These are phyloP conservation scores for Xerus inauris DNA, from an alignment of 2,113 vertebrate genomes.

Conservation along the genomic window DNA sequence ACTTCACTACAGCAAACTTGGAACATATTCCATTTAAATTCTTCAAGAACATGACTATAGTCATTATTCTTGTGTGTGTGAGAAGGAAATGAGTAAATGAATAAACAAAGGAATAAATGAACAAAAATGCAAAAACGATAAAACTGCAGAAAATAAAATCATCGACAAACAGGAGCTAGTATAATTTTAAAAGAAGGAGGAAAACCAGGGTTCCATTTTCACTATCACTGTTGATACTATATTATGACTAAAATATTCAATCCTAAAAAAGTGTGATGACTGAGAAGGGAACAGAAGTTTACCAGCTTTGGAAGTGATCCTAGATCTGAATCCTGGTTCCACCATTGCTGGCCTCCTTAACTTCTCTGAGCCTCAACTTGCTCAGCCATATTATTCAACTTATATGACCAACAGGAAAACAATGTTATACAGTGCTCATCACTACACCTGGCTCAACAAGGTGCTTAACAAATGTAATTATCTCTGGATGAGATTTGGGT, in stretches of 20 bases:
- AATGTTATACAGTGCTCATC: neutral
- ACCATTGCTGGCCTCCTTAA: neutral
- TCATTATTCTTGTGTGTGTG: neutral
- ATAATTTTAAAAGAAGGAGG: neutral
- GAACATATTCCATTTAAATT: constrained; percentile 18
- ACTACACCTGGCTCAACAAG: too few species aligned
- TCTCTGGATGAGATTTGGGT: neutral
- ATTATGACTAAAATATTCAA: neutral
- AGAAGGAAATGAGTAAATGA: neutral
- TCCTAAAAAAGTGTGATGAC: neutral
- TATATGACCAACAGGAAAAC: neutral
- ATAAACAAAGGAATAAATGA: neutral
- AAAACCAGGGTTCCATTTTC: neutral
- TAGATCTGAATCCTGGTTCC: neutral
- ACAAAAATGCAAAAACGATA: neutral
- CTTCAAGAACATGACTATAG: neutral
- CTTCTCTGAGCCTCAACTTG: neutral
- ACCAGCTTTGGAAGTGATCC: neutral
- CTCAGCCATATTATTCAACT: neutral
- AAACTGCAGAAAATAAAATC: neutral
- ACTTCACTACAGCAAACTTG: neutral
- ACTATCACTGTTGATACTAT: neutral
- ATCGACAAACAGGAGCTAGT: neutral
- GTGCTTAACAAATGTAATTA: neutral
- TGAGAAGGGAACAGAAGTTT: neutral